These are phyloP conservation scores for Paelopatides confundens DNA, from an alignment of 53 echinoderm and acorn worm genomes.

Conservation along the genomic window DNA sequence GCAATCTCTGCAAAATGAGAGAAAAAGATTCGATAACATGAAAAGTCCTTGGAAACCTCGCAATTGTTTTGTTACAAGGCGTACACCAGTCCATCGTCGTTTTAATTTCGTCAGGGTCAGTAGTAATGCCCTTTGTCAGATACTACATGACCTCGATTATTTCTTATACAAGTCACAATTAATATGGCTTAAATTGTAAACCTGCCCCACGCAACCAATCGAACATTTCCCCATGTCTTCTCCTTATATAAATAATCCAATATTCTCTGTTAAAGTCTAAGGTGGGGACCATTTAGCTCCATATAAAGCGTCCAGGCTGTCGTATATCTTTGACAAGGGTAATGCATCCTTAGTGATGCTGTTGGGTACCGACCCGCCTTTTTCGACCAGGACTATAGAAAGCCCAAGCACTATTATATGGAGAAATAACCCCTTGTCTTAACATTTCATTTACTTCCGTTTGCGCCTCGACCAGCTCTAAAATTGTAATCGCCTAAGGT, in stretches of 20 bases:
- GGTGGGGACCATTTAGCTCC: slow-evolving; percentile 35
- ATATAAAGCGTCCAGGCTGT: slow-evolving; percentile 48
- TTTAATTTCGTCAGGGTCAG: slow-evolving; percentile 27
- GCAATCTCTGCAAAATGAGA: slow-evolving; percentile 4
- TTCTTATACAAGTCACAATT: slow-evolving; percentile 32
- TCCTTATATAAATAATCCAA: slow-evolving; percentile 3
- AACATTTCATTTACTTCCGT: slow-evolving; percentile 51
- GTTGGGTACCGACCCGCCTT: slow-evolving; percentile 9
- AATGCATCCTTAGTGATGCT: slow-evolving; percentile 36
- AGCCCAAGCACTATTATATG: slow-evolving; percentile 47
- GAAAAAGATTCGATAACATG: background rate
- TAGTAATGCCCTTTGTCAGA: background rate
- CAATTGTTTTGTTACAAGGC: slow-evolving; percentile 23
- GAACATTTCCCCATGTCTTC: slow-evolving; percentile 54
- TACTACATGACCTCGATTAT: slow-evolving; percentile 31
- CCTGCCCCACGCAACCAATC: slow-evolving; percentile 20
- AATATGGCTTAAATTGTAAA: slow-evolving; percentile 36
- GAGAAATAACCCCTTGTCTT: slow-evolving; percentile 39
- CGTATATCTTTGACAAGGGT: slow-evolving; percentile 41
- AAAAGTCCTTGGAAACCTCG: background rate
- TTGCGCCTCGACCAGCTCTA: slow-evolving; percentile 44
- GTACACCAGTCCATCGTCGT: slow-evolving; percentile 38
- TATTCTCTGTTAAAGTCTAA: slow-evolving; percentile 48
- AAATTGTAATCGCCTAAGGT: slow-evolving; percentile 11
- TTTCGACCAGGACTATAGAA: slow-evolving; percentile 6